A percentile compares a stretch with the other conserved stretches of the same genome.
Evolutionary conservation across 2,888 invertebrate genomes (phyloP).

Genomic region (Coenonympha arcania): DNA sequence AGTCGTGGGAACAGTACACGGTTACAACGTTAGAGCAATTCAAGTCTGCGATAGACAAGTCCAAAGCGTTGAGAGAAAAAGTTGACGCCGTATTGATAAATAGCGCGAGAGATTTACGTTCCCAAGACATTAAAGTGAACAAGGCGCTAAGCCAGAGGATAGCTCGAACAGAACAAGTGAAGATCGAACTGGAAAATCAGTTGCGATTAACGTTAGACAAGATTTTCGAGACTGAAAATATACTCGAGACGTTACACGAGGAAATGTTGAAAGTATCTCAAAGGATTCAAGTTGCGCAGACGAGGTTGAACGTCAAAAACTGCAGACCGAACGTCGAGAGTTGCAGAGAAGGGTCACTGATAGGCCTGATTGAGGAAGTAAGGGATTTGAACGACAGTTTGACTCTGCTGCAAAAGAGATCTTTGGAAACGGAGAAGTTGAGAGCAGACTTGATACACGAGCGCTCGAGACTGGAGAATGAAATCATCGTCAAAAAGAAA

Average conservation of each 20-base stretch:
- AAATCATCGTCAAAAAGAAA: constrained; percentile 64
- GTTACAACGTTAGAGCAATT: constrained; percentile 82
- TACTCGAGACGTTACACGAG: constrained; percentile 55
- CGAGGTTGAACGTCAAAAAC: constrained; percentile 59
- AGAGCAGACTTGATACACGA: constrained; percentile 61
- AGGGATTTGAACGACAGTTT: constrained; percentile 60
- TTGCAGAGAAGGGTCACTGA: constrained; percentile 60
- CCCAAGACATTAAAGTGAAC: constrained; percentile 87
- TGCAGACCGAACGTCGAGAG: constrained; percentile 61
- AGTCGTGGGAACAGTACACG: constrained; percentile 87
- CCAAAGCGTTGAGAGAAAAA: constrained; percentile 79
- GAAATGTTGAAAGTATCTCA: constrained; percentile 62
- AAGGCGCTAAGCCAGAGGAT: constrained; percentile 81
- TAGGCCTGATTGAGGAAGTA: constrained; percentile 61
- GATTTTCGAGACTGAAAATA: constrained; percentile 62
- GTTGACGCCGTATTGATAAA: constrained; percentile 82
- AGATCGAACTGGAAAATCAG: constrained; percentile 80
- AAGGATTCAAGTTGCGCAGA: constrained; percentile 62
- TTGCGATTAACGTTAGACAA: constrained; percentile 66
- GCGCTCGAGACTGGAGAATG: constrained; percentile 56
- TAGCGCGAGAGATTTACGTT: constrained; percentile 83
- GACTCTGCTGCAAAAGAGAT: constrained; percentile 56
- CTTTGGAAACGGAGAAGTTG: constrained; percentile 55
- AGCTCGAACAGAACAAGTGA: constrained; percentile 82
- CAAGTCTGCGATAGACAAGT: constrained; percentile 81